Base-by-base conservation (phyloP, 2,888 invertebrate genomes). In the Clusia tigrina region DNA sequence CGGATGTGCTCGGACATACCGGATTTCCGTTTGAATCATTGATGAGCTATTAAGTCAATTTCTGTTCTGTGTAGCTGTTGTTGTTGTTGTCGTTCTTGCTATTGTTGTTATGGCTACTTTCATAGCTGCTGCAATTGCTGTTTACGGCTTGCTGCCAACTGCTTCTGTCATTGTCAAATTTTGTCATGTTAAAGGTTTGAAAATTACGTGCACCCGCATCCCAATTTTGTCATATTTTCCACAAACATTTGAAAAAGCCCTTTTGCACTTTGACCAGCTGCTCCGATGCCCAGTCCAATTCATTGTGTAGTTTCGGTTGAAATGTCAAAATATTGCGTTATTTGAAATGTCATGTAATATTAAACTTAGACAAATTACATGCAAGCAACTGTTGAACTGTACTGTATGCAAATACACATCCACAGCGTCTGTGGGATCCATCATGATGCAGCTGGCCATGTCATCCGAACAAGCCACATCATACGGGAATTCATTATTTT, bases 11-110 rank as follows among this genome's bases (percentile, higher is more conserved):
- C 76, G 74, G 79, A 78, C 81, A 80, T 78, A 73, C 78, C 79
- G 81, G 82, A 81, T 77, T 75, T 81, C 81, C 81, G 82, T 74
- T 74, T 80, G 81, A 81, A 81, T 81, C 81, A 82, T 81, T 81
- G 82, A 81, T 81, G 81, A 83, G 82, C 81, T 80, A 81, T 81
- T 83, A 81, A 82, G 81, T 81, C 79, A 76, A 79, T 76, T 78
- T 77, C 73, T 76, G 71, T 74, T 74, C 37, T 10, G n/a, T 12
- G 48, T 37, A 18, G 1, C 17, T 56, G 38, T 20, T 38, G 23
- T 56, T 63, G 51, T 52, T 59, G 22, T 52, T 60, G 22, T 32
- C 42, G 54, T 38, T 23, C 18, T 23, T 60, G 26, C 24, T 54
- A 15, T 48, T 56, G 42, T 42, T 42, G 37, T 55, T 63, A 52